Evolutionary conservation across 35 echinoderm and acorn worm species (phyloP), one percentile per base, ranked within the genome.

Genomic region (Amphiura filiformis): DNA sequence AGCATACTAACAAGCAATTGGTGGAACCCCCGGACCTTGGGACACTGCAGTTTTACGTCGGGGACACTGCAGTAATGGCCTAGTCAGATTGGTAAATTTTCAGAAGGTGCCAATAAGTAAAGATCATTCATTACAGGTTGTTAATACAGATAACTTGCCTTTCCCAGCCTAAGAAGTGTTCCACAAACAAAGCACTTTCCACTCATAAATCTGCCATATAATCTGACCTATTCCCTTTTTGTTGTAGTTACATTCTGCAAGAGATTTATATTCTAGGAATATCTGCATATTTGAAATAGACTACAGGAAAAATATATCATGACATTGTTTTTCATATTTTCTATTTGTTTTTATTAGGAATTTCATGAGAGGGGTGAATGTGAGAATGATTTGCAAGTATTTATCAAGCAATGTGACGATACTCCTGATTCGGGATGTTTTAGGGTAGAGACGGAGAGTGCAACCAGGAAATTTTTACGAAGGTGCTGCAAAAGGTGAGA

Each of bases 351-450:
- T 0, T 0, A 79, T 39, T 34, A 83, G 81, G 81, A 39, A 31
- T 49, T 39, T n/a, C 81, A 56, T 0, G 81, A 47, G 20, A 83
- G 81, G 52, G 39, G 52, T 34, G 31, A 34, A 28, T 49, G 40
- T 47, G 18, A 83, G 31, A 83, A 39, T 12, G 39, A 47, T 31
- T 47, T 83, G 17, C 39, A 83, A 41, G 42, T 32, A 1, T 83
- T 83, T 47, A 49, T 49, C 34, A 47, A 56, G 34, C 17, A 83
- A 56, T 83, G 81, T 47, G 41, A 83, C 26, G 81, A 83, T 32
- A 13, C 39, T 15, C 81, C 81, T 17, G 81, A 83, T 14, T 83
- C 81, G 2, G 81, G 81, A 22, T 83, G 81, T 32, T 83, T 49
- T 34, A 22, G 81, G 31, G 31, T 39, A 47, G 34, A 83, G 38